Percentiles rank a stretch among this genome's conserved stretches.
These are phyloP conservation scores for Tuberolachnus salignus DNA, from an alignment of 2,888 invertebrate genomes.

Conservation along the genomic window DNA sequence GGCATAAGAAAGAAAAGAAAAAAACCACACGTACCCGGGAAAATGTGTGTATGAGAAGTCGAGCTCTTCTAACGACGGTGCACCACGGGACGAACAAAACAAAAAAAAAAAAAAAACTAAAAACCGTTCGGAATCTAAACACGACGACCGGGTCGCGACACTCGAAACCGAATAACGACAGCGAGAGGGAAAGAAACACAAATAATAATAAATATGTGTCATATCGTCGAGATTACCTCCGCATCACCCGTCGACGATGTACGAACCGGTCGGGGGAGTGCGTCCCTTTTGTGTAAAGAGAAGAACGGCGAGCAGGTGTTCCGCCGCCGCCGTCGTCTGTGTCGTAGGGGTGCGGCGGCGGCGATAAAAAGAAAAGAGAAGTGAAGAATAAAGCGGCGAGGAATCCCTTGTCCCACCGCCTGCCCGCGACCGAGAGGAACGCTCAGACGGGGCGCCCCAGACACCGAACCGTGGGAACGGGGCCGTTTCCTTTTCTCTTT, in stretches of 20 bases:
- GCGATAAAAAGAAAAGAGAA: constrained; percentile 22
- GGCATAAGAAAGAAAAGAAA: background rate
- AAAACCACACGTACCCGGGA: constrained; percentile 19
- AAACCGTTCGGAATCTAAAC: no score
- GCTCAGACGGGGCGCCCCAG: constrained; percentile 33
- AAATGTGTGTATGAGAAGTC: background rate
- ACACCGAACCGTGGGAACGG: constrained; percentile 53
- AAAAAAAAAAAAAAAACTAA: constrained; percentile 5
- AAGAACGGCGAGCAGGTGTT: constrained; percentile 40
- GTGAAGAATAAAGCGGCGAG: constrained; percentile 15
- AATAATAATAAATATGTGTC: constrained; percentile 23
- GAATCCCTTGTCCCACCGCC: constrained; percentile 33
- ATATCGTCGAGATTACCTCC: constrained; percentile 23
- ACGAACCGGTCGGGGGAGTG: background rate
- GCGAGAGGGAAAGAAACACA: background rate
- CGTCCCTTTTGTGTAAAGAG: constrained; percentile 41
- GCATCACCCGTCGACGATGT: background rate
- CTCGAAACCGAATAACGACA: constrained; percentile 5
- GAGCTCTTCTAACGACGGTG: background rate
- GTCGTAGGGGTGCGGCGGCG: constrained; percentile 34
- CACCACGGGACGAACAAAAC: background rate
- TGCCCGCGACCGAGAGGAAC: background rate
- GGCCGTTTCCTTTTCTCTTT: constrained; percentile 36
- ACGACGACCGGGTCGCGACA: background rate
- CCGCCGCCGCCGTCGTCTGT: constrained; percentile 11